Percentiles rank a stretch among this genome's conserved stretches.
phyloP scores from a whole-genome alignment of 1,140 invertebrate genomes.

The Phocides pigmalion region DNA sequence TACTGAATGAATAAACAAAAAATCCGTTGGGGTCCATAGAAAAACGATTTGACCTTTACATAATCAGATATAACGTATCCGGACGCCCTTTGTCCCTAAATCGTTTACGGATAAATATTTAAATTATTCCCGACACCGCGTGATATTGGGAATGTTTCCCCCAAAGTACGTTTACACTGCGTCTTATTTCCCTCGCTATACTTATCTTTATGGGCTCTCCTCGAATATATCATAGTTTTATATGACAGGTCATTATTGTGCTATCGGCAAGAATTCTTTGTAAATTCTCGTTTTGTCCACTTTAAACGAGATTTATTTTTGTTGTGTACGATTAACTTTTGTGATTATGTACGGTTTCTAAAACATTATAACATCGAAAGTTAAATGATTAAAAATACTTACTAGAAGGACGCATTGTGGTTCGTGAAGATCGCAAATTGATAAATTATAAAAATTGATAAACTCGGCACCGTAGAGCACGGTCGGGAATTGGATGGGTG shows the following conservation, averaged over 20 bases:
- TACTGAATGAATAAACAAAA: too few species aligned
- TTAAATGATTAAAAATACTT: too few species aligned
- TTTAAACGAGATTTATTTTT: conserved; percentile 6
- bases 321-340: too few species aligned
- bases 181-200: background rate
- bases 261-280: conserved; percentile 16
- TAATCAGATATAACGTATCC: conserved; percentile 12
- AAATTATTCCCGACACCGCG: conserved; percentile 14
- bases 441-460: too few species aligned
- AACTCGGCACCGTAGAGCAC: too few species aligned
- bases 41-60: conserved; percentile 15
- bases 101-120: conserved; percentile 27
- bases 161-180: conserved; percentile 18
- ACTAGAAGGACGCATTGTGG: too few species aligned
- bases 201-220: conserved; percentile 17
- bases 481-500: too few species aligned
- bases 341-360: too few species aligned
- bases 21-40: background rate
- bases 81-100: conserved; percentile 10
- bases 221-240: conserved; percentile 22
- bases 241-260: conserved; percentile 22
- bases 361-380: too few species aligned
- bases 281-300: conserved; percentile 17
- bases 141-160: background rate
- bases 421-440: too few species aligned